These are phyloP conservation scores for Dysidea cf. avara DNA, from an alignment of 37 sponge, comb jelly and placozoan genomes.

Conservation along the genomic window DNA sequence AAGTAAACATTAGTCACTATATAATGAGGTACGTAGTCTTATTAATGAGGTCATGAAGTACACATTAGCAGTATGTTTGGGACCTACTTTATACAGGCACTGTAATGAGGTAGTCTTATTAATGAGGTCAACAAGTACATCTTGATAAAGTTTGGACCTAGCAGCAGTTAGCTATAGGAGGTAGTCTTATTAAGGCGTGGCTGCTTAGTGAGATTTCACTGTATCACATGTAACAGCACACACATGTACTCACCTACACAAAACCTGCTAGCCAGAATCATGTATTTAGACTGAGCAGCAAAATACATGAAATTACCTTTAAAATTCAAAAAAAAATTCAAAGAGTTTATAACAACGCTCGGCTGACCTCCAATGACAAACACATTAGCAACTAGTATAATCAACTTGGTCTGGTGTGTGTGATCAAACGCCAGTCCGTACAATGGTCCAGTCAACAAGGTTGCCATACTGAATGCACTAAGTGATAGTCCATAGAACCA, in stretches of 20 bases:
- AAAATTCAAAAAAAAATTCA: neutral
- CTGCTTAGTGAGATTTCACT: no score
- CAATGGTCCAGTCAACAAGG: conserved; percentile 50
- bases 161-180: no score
- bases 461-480: conserved; percentile 56
- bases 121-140: no score
- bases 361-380: conserved; percentile 64
- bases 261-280: conserved; percentile 45
- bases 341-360: neutral
- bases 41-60: no score
- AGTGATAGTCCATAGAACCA: conserved; percentile 63
- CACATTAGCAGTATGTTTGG: no score
- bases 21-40: no score
- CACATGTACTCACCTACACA: conserved; percentile 3
- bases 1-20: no score
- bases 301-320: conserved; percentile 61
- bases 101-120: no score
- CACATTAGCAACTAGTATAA: conserved; percentile 28
- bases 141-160: no score
- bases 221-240: no score
- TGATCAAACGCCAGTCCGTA: conserved; percentile 54
- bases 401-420: conserved; percentile 32
- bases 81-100: no score
- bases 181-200: no score
- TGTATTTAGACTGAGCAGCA: conserved; percentile 47